Conservation (phyloP, 2,113 vertebrate species). For the Guaruba guarouba region DNA sequence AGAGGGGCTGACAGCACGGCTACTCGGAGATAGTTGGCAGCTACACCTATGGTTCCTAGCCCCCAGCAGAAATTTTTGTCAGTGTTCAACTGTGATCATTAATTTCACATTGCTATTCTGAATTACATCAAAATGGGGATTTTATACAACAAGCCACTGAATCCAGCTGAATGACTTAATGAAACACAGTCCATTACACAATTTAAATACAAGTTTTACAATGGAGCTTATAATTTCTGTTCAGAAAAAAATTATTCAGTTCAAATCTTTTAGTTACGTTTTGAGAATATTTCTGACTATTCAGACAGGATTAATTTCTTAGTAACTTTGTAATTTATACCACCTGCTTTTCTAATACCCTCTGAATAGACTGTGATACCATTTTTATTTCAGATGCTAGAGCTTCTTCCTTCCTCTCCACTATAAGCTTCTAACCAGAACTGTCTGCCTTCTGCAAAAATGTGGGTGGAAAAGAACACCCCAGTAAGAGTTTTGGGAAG, state of each 20-base stretch:
- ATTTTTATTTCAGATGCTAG: background rate
- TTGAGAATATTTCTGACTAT: background rate
- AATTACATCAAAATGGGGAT: background rate
- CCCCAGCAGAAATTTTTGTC: background rate
- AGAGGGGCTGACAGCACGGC: background rate
- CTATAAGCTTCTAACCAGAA: background rate
- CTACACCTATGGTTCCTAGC: background rate
- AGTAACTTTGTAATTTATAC: background rate
- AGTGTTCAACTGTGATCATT: background rate
- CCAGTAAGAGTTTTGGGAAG: background rate
- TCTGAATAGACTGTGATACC: background rate
- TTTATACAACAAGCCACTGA: background rate
- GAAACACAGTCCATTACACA: background rate
- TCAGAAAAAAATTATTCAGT: background rate
- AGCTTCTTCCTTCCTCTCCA: background rate
- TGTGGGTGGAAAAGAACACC: background rate
- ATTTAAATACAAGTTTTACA: background rate
- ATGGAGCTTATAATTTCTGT: background rate
- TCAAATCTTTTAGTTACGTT: background rate
- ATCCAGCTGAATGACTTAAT: background rate
- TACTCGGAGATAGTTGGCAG: background rate
- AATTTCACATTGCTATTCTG: background rate
- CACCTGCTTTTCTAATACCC: background rate
- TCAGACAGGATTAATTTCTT: background rate
- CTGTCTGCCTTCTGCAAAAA: background rate